Conservation (phyloP, 23 tunicate species). For the Oikopleura dioica region DNA sequence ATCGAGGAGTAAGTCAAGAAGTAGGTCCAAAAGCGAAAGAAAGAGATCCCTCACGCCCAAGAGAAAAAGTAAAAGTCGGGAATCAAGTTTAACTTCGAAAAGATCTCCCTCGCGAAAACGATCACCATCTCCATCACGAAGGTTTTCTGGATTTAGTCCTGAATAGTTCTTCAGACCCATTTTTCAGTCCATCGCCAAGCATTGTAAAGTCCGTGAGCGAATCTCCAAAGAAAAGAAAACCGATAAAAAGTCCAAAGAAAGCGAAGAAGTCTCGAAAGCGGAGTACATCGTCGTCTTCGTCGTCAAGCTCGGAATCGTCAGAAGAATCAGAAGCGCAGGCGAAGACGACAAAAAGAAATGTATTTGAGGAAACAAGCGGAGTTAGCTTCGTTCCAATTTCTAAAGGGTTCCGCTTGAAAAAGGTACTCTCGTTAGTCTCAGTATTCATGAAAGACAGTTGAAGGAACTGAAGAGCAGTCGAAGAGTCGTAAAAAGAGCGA, state of each 20-base stretch:
- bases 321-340: neutral
- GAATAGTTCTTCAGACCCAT: no score
- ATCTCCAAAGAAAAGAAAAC: no score
- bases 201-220: no score
- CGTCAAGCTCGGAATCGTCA: neutral
- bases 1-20: no score
- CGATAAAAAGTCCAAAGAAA: slow-evolving; percentile 6
- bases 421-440: neutral
- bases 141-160: no score
- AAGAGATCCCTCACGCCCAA: no score
- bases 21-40: no score
- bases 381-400: neutral
- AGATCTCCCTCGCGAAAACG: no score
- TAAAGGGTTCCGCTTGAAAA: neutral
- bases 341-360: neutral
- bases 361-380: neutral
- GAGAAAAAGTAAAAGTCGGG: no score
- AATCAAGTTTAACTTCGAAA: no score
- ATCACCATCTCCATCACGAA: no score
- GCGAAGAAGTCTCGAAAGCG: neutral
- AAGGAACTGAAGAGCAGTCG: neutral
- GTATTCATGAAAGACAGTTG: neutral
- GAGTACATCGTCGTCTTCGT: neutral
- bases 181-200: no score
- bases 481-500: neutral